Conservation (phyloP, 2,888 invertebrate species). For the Meliscaeva auricollis region DNA sequence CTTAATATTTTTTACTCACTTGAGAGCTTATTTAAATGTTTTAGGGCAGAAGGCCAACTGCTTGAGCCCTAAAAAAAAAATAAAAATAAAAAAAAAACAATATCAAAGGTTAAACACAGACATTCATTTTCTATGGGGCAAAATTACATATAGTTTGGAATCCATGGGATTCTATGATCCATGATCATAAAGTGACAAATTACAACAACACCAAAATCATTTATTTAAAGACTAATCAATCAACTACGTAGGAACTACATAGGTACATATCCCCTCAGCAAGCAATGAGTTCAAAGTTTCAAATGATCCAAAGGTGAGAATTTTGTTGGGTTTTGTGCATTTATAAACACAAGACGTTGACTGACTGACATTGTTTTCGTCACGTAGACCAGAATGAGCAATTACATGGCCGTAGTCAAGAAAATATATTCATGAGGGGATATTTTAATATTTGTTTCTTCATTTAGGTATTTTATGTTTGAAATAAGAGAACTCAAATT, state of each 20-base stretch:
- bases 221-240: background rate
- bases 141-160: background rate
- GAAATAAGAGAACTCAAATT: no score
- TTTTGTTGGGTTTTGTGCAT: background rate
- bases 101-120: background rate
- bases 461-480: no score
- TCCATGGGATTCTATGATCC: background rate
- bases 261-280: background rate
- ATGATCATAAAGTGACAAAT: no score
- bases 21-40: background rate
- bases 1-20: background rate
- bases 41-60: slow-evolving; percentile 11
- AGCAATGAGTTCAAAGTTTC: background rate
- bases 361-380: slow-evolving; percentile 53
- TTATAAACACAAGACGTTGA: background rate
- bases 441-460: no score
- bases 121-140: background rate
- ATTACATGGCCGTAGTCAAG: background rate
- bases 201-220: no score
- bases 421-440: background rate
- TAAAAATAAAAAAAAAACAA: background rate
- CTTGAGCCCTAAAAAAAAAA: background rate
- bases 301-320: slow-evolving; percentile 19
- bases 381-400: slow-evolving; percentile 49
- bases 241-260: no score